Evolutionary conservation across 1,140 invertebrate species (phyloP), one percentile per base, ranked within the genome.

Genomic region (Aphis gossypii): DNA sequence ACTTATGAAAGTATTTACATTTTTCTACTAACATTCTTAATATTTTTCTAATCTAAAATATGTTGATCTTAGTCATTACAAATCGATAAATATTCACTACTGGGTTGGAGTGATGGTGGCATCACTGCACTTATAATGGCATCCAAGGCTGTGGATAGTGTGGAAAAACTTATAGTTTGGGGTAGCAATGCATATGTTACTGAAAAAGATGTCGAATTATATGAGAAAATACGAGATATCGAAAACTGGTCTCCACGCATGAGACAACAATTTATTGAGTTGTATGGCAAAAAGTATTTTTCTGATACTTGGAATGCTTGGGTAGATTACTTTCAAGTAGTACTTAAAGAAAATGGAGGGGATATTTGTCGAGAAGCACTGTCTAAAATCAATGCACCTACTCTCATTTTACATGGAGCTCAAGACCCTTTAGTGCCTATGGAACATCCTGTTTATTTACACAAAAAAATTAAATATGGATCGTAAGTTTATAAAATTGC

Each of bases 51-150:
- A 93, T 56, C 23, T 11, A 30, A 38, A 84, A 18, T 14, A 51
- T 82, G 23, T 84, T 86, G 46, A n/a, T 93, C 92, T 44, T 94
- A 97, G 95, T 95, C 95, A 60, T 94, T 98, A 38, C 96, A 96
- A n/a, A 96, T 97, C 68, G 94, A 95, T 1, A 97, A 97, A 94
- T 98, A 97, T 95, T 98, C 97, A 0, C 94, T 98, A 1, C 94
- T 98, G 48, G 98, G 98, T 0, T 99, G 98, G 98, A 98, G 97
- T 95, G 98, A 98, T 95, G 98, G 98, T 83, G 98, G 97, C 6
- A 98, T 97, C 68, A 97, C 97, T 18, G 97, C 96, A 9, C 95
- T 98, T 84, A 97, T 98, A 8, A 94, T 98, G 11, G 97, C 98
- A 23, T 97, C 97, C 1, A 96, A 96, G 68, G 96, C 97, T 95